A percentile compares a stretch with the other conserved stretches of the same genome.
Evolutionary conservation across 2,797 vertebrate species (phyloP).

Genomic region (Enteromius trimaculatus): DNA sequence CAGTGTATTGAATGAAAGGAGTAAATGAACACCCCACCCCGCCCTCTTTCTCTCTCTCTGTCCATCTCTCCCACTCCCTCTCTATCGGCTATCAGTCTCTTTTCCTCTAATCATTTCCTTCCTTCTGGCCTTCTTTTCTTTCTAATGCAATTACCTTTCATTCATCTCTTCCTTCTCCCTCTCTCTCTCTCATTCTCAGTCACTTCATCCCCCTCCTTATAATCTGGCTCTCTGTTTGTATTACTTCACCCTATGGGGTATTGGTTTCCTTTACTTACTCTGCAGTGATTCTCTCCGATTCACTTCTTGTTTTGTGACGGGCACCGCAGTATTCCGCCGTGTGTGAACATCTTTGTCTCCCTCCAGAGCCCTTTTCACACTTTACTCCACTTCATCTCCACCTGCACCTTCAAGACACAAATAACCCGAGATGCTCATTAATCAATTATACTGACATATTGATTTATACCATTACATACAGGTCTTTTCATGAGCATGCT

Average conservation of each 20-base stretch:
- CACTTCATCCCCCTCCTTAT: slow-evolving; percentile 64
- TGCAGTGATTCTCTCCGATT: slow-evolving; percentile 62
- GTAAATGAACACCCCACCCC: slow-evolving; percentile 72
- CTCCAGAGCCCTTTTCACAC: slow-evolving; percentile 31
- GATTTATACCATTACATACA: slow-evolving; percentile 67
- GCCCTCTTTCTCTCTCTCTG: slow-evolving; percentile 60
- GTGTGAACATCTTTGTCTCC: slow-evolving; percentile 29
- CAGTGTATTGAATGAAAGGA: slow-evolving; percentile 76
- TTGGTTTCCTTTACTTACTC: slow-evolving; percentile 69
- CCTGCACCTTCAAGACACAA: slow-evolving; percentile 67
- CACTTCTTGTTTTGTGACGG: slow-evolving; percentile 68
- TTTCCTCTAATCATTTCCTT: slow-evolving; percentile 84
- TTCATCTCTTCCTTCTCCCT: slow-evolving; percentile 69
- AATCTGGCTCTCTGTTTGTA: slow-evolving; percentile 63
- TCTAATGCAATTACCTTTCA: slow-evolving; percentile 81
- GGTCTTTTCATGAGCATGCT: not conserved
- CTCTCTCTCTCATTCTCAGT: slow-evolving; percentile 57
- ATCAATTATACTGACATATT: slow-evolving; percentile 71
- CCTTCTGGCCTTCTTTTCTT: slow-evolving; percentile 80
- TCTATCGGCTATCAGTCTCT: slow-evolving; percentile 80
- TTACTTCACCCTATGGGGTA: slow-evolving; percentile 69
- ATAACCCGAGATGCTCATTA: slow-evolving; percentile 66
- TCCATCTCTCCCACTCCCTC: slow-evolving; percentile 40
- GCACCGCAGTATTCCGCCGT: slow-evolving; percentile 44
- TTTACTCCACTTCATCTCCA: slow-evolving; percentile 56